Percentiles rank a stretch among this genome's conserved stretches.
These are phyloP conservation scores for Andrena bicolor DNA, from an alignment of 2,888 invertebrate genomes.

Conservation along the genomic window DNA sequence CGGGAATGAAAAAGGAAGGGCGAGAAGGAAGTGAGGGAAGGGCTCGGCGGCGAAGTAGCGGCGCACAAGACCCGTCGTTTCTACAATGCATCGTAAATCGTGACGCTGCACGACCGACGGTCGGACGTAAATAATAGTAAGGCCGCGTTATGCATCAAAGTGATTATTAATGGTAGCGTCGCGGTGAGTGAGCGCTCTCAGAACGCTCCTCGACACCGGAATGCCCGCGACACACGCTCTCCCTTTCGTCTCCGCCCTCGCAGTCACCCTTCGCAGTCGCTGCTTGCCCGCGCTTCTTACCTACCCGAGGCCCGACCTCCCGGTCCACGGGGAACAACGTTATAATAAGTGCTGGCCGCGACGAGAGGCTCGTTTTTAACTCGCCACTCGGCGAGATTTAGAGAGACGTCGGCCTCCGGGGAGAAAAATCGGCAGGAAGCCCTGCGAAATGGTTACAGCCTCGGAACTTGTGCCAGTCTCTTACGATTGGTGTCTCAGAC, in stretches of 20 bases:
- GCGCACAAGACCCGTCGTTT: slow-evolving; percentile 51
- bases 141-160: slow-evolving; percentile 82
- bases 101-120: slow-evolving; percentile 66
- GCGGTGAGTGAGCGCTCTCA: slow-evolving; percentile 78
- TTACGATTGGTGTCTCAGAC: no score
- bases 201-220: slow-evolving; percentile 77
- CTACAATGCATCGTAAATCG: slow-evolving; percentile 80
- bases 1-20: slow-evolving; percentile 17
- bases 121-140: slow-evolving; percentile 79
- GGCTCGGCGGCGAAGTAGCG: slow-evolving; percentile 50
- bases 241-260: slow-evolving; percentile 37
- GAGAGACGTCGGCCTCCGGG: neutral
- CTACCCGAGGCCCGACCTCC: slow-evolving; percentile 14
- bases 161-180: slow-evolving; percentile 83
- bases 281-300: slow-evolving; percentile 33
- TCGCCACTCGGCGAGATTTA: slow-evolving; percentile 55
- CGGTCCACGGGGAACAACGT: slow-evolving; percentile 41
- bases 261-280: slow-evolving; percentile 20
- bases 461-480: neutral
- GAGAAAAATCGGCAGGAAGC: slow-evolving; percentile 46
- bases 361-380: slow-evolving; percentile 62
- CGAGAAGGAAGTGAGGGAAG: slow-evolving; percentile 26
- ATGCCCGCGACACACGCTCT: slow-evolving; percentile 75
- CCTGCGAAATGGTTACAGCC: slow-evolving; percentile 34
- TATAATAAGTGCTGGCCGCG: slow-evolving; percentile 62